Percentiles rank a stretch among this genome's conserved stretches.
Conservation (phyloP, 23 tunicate species). For the Phallusia fumigata region DNA sequence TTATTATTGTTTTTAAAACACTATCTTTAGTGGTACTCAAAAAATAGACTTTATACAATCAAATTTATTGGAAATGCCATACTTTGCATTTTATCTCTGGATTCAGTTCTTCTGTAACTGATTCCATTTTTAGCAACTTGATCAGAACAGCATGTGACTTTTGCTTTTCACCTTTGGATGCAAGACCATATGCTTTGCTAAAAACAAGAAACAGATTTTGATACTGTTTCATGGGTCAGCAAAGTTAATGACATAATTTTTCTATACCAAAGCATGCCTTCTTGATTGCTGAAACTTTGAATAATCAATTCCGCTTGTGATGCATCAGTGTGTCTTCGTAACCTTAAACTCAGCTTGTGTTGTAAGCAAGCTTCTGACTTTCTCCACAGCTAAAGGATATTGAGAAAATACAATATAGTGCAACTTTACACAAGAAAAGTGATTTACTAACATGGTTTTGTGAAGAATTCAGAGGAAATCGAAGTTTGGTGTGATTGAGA, state of each 20-base stretch:
- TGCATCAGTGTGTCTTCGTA: constrained; percentile 63
- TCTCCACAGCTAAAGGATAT: constrained; percentile 56
- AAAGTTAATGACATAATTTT: not conserved
- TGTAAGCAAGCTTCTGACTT: constrained; percentile 44
- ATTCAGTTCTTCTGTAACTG: constrained; percentile 18
- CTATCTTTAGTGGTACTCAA: too few species aligned
- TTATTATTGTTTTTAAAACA: too few species aligned
- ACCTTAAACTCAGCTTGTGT: constrained; percentile 35
- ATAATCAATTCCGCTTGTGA: constrained; percentile 45
- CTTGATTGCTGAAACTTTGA: constrained; percentile 23
- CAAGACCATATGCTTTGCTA: constrained; percentile 57
- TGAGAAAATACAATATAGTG: not conserved
- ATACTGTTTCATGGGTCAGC: not conserved
- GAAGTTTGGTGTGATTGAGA: constrained; percentile 32
- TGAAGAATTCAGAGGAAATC: constrained; percentile 43
- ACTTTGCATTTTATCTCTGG: constrained; percentile 66
- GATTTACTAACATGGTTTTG: constrained; percentile 37
- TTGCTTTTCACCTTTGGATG: constrained; percentile 31
- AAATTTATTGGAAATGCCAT: too few species aligned
- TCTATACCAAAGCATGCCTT: constrained; percentile 30
- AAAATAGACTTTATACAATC: too few species aligned
- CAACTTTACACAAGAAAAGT: not conserved
- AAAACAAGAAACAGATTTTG: not conserved
- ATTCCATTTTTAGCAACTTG: constrained; percentile 5
- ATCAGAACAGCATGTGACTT: constrained; percentile 38